These are phyloP conservation scores for Amphipyra tragopoginis DNA, from an alignment of 2,888 invertebrate species.

Conservation along the genomic window DNA sequence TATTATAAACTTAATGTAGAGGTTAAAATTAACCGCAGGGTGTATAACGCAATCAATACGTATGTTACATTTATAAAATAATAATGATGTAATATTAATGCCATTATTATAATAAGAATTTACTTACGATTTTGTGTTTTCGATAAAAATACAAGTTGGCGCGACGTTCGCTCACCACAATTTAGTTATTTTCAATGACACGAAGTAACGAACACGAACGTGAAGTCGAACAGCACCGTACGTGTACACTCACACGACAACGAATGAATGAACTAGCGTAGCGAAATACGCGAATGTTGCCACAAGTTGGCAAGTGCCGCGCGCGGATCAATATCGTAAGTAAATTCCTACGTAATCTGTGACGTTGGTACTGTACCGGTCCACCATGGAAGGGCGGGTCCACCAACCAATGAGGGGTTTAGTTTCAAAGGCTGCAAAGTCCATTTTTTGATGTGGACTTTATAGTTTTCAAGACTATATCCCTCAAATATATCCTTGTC, in stretches of 20 bases:
- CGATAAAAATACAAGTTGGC: slow-evolving; percentile 26
- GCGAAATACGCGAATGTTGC: slow-evolving; percentile 33
- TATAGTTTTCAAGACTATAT: too few relatives aligned
- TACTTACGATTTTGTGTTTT: slow-evolving; percentile 63
- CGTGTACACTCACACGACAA: slow-evolving; percentile 54
- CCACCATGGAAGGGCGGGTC: too few relatives aligned
- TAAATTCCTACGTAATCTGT: slow-evolving; percentile 39
- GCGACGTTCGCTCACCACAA: slow-evolving; percentile 58
- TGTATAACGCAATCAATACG: slow-evolving; percentile 36
- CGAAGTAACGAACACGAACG: slow-evolving; percentile 26
- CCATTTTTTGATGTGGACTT: too few relatives aligned
- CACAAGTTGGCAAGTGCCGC: slow-evolving; percentile 3
- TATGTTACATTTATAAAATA: slow-evolving; percentile 6
- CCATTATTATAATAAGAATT: slow-evolving; percentile 1
- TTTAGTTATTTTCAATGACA: slow-evolving; percentile 56
- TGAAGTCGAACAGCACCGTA: slow-evolving; percentile 31
- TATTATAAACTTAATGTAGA: slow-evolving; percentile 7
- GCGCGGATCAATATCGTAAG: slow-evolving; percentile 32
- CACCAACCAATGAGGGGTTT: background rate
- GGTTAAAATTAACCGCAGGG: slow-evolving; percentile 38
- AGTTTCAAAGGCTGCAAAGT: too few relatives aligned
- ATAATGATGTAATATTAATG: background rate
- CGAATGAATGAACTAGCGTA: slow-evolving; percentile 52
- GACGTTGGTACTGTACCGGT: background rate
- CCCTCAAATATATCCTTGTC: too few relatives aligned